Base-by-base conservation (phyloP, 2,113 vertebrate species). In the Hypocryptadius cinnamomeus region DNA sequence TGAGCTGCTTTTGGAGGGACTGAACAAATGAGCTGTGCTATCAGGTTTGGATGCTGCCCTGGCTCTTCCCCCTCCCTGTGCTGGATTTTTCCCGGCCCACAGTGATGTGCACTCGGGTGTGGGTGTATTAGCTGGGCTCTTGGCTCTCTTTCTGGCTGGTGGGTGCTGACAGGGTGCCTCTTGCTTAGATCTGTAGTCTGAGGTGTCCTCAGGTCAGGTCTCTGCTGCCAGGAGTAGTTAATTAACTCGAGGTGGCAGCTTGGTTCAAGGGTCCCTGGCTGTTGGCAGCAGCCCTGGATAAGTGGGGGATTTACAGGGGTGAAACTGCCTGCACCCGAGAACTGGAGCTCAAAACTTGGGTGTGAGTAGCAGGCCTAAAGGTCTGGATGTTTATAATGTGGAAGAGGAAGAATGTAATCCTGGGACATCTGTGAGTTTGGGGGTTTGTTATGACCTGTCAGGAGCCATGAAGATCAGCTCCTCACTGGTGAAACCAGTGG, bases 21-120 rank as follows among this genome's bases (percentile, higher is more conserved):
- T 45, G 47, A 59, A 42, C 30, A 21, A 53, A 12, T 8, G 56
- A 59, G 70, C 63, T 7, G 2, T 24, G 13, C 9, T 65, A 4
- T 17, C 4, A 6, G 44, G 30, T 59, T 59, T 47, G 64, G 72
- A 40, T 47, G n/a, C 71, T 70, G 37, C 42, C 70, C 63, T 0
- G 1, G 30, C 37, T 30, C 50, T 57, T 57, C 3, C 2, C 56
- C 31, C 15, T 64, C 24, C 30, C 39, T 20, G 18, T 51, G 39
- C 64, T 59, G 57, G 25, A 1, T 65, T 53, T 53, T 50, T 45
- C 77, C 39, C 76, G 63, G 54, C 42, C 37, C 42, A 39, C 48
- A 22, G 76, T 6, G 31, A 44, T 1, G 2, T 11, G 24, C 42
- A 5, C 6, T 23, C 0, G 0, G 42, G 21, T 48, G 42, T 61